Conservation (phyloP, 2,113 vertebrate species). For the zebrafish (Danio rerio) region DNA sequence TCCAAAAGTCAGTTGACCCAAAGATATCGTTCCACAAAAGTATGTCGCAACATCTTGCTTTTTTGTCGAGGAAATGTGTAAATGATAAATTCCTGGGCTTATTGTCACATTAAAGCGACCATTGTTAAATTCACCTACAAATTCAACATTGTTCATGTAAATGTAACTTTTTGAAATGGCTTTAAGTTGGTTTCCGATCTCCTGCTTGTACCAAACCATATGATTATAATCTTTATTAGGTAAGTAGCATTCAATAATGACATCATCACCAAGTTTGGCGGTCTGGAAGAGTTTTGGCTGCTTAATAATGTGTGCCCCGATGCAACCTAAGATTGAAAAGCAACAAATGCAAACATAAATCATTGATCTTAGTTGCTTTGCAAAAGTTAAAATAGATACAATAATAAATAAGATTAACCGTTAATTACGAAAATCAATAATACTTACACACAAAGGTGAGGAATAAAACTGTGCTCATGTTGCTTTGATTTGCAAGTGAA, state of each 20-base stretch:
- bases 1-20: conserved; percentile 43
- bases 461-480: conserved; percentile 5
- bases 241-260: conserved; percentile 29
- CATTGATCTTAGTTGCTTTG: neutral
- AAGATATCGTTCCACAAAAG: conserved; percentile 52
- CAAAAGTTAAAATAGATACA: neutral
- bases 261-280: neutral
- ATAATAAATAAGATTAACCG: neutral
- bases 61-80: conserved; percentile 25
- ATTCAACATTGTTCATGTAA: neutral
- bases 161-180: conserved; percentile 15
- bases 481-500: neutral
- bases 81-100: conserved; percentile 19
- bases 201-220: conserved; percentile 39
- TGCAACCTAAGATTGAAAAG: conserved; percentile 19
- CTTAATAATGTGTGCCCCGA: neutral
- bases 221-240: conserved; percentile 22
- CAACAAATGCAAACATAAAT: neutral
- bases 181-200: conserved; percentile 7
- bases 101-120: neutral
- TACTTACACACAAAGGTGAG: conserved; percentile 32
- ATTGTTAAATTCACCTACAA: conserved; percentile 26
- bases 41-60: conserved; percentile 18
- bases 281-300: conserved; percentile 15
- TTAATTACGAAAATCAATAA: neutral